A percentile compares a stretch with the other conserved stretches of the same genome.
Evolutionary conservation across 2,113 vertebrate species (phyloP).

Genomic region (Hydrolagus affinis): DNA sequence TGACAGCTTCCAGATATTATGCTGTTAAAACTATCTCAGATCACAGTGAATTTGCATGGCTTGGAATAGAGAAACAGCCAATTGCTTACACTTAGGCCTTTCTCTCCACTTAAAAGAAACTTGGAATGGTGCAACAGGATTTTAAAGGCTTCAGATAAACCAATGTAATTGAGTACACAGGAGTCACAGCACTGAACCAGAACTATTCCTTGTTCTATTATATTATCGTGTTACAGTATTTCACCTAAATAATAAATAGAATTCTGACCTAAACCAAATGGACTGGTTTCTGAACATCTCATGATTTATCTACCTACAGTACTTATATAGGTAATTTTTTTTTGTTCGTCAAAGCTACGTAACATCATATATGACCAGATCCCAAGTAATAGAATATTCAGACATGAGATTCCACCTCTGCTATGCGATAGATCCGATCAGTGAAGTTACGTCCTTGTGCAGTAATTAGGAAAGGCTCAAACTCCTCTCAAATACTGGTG

Average conservation of each 20-base stretch:
- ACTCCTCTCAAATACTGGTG: slow-evolving; percentile 12
- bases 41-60: not conserved
- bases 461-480: slow-evolving; percentile 15
- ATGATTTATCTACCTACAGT: slow-evolving; percentile 19
- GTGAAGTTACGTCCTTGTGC: slow-evolving; percentile 1
- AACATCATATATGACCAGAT: slow-evolving; percentile 28
- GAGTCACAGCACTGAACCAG: slow-evolving; percentile 10
- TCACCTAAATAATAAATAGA: slow-evolving; percentile 26
- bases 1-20: not conserved
- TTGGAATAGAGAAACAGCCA: not conserved
- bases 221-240: not conserved
- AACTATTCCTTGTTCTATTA: not conserved
- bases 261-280: slow-evolving; percentile 31
- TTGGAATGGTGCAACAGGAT: slow-evolving; percentile 3
- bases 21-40: not conserved
- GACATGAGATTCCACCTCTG: slow-evolving; percentile 26
- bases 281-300: slow-evolving; percentile 14
- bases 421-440: slow-evolving; percentile 17
- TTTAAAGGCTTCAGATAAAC: not conserved
- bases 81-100: not conserved
- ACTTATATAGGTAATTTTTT: slow-evolving; percentile 14
- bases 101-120: not conserved
- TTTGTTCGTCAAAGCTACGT: slow-evolving; percentile 26
- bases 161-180: not conserved
- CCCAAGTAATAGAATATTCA: slow-evolving; percentile 20